Evolutionary conservation across 2,888 invertebrate genomes (phyloP).

Genomic region (Idaea dimidiata): DNA sequence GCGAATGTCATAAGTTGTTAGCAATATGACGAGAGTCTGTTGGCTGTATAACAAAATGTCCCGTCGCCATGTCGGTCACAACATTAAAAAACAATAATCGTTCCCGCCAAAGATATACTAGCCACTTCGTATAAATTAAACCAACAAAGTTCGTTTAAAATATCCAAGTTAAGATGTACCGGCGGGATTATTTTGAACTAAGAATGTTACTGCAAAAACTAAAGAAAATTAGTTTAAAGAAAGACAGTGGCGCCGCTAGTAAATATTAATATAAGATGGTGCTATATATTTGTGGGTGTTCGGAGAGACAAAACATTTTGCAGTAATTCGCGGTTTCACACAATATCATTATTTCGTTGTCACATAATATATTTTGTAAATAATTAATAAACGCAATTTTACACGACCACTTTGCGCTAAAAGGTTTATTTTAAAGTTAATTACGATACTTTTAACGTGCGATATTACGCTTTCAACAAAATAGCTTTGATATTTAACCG

Average conservation of each 20-base stretch:
- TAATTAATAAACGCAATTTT: constrained; percentile 11
- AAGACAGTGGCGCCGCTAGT: not conserved
- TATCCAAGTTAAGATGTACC: constrained; percentile 37
- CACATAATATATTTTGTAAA: constrained; percentile 20
- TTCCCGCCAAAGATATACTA: constrained; percentile 30
- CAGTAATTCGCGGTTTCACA: constrained; percentile 8
- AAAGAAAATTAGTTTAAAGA: not conserved
- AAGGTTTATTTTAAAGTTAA: constrained; percentile 43
- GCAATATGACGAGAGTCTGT: constrained; percentile 46
- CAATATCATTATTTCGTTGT: constrained; percentile 14
- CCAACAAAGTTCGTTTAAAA: constrained; percentile 28
- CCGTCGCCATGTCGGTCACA: constrained; percentile 52
- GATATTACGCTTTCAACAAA: constrained; percentile 23
- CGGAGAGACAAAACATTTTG: not conserved
- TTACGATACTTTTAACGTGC: constrained; percentile 40
- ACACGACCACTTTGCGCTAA: constrained; percentile 28
- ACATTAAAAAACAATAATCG: constrained; percentile 69
- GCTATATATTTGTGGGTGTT: not conserved
- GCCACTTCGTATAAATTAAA: constrained; percentile 8
- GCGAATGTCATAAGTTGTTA: constrained; percentile 44
- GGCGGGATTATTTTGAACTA: constrained; percentile 19
- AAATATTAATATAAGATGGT: not conserved
- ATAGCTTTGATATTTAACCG: not conserved
- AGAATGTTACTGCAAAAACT: not conserved
- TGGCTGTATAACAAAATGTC: constrained; percentile 42